phyloP scores from a whole-genome alignment of 2,113 vertebrate species.

The Rissa tridactyla region DNA sequence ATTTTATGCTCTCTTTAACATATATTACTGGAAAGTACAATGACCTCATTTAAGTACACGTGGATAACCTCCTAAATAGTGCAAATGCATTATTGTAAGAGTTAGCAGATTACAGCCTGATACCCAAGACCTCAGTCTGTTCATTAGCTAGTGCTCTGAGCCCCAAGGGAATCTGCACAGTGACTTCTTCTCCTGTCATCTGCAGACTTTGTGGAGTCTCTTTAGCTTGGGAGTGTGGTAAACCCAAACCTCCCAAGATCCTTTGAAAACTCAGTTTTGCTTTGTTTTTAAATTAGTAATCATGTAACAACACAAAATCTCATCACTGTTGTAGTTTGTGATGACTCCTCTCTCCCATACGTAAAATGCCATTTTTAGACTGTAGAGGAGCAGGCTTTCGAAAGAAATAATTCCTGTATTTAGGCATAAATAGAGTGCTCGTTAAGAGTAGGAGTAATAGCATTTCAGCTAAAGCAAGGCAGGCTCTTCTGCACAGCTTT shows the following conservation, averaged over 20 bases:
- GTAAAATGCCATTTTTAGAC: not conserved
- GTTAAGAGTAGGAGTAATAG: not conserved
- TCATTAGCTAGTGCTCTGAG: not conserved
- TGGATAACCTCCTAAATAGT: not conserved
- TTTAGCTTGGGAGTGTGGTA: not conserved
- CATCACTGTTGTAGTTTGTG: rapidly evolving
- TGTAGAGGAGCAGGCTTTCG: not conserved
- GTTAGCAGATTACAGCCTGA: not conserved
- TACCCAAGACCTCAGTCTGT: not conserved
- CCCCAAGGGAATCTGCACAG: not conserved
- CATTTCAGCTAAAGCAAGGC: not conserved
- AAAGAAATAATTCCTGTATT: not conserved
- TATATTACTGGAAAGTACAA: not conserved
- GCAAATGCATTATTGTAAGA: not conserved
- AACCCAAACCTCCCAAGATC: not conserved
- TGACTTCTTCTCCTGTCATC: not conserved
- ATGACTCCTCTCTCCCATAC: not conserved
- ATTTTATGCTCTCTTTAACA: not conserved
- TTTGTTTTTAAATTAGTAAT: not conserved
- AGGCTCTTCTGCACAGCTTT: not conserved
- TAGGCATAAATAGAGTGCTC: not conserved
- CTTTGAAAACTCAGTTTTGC: not conserved
- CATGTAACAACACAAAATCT: not conserved
- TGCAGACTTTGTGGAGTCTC: slow-evolving; percentile 24
- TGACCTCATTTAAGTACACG: not conserved